Evolutionary conservation across 2,888 invertebrate genomes (phyloP).

Genomic region (Scaptomyza parva): DNA sequence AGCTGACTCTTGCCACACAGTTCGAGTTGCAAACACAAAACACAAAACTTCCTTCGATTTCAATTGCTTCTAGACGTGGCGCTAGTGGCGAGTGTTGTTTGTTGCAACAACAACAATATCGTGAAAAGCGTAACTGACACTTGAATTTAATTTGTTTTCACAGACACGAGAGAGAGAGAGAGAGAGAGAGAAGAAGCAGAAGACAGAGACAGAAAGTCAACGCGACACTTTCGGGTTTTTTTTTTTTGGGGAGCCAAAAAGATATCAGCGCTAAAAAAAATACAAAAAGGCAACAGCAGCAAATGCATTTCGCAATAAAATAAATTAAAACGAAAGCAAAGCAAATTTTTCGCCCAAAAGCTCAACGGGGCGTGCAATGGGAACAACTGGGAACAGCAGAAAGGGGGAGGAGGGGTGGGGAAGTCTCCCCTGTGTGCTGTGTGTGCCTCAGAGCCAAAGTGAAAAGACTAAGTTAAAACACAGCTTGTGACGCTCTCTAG

Average conservation of each 20-base stretch:
- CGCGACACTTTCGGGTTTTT: slow-evolving; percentile 70
- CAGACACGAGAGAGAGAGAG: slow-evolving; percentile 36
- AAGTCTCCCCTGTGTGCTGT: no score
- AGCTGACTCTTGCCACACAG: slow-evolving; percentile 53
- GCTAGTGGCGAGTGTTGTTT: slow-evolving; percentile 10
- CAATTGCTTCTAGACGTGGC: neutral
- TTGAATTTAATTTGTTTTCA: slow-evolving; percentile 78
- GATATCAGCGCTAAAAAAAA: slow-evolving; percentile 46
- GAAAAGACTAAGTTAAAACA: slow-evolving; percentile 49
- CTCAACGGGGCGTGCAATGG: slow-evolving; percentile 59
- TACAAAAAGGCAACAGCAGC: slow-evolving; percentile 20
- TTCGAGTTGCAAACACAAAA: no score
- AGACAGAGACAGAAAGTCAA: slow-evolving; percentile 54
- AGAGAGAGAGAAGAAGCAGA: neutral
- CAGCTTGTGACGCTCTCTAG: slow-evolving; percentile 42
- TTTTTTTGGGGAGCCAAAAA: slow-evolving; percentile 46
- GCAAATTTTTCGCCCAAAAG: slow-evolving; percentile 67
- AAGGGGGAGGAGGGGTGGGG: no score
- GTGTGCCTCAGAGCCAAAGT: slow-evolving; percentile 35
- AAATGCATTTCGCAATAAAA: slow-evolving; percentile 72
- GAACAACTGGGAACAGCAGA: slow-evolving; percentile 26
- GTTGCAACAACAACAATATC: slow-evolving; percentile 24
- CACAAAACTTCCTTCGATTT: slow-evolving; percentile 17
- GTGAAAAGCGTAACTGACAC: slow-evolving; percentile 77
- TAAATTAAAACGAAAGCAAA: slow-evolving; percentile 75